A percentile compares a stretch with the other conserved stretches of the same genome.
Conservation (phyloP, 2,888 invertebrate genomes). For the Melanostoma scalare region DNA sequence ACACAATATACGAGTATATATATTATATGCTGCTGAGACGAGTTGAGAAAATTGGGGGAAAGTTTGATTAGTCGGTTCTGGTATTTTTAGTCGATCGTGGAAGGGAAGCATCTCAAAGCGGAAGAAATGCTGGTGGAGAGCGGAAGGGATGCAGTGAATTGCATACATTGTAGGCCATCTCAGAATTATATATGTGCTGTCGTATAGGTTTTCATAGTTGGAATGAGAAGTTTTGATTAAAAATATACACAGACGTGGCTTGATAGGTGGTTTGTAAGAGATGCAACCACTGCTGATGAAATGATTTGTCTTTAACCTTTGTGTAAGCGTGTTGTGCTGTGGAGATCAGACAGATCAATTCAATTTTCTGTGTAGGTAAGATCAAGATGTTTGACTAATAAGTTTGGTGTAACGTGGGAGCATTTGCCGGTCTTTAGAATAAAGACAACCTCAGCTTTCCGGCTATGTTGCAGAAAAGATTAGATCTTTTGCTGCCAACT, state of each 20-base stretch:
- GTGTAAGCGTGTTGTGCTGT: too few species aligned
- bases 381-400: too few species aligned
- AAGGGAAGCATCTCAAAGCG: slow-evolving; percentile 49
- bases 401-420: too few species aligned
- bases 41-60: slow-evolving; percentile 57
- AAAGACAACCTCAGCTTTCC: too few species aligned
- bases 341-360: too few species aligned
- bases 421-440: too few species aligned
- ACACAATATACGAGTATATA: slow-evolving; percentile 16
- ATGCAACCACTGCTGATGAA: neutral
- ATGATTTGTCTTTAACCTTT: too few species aligned
- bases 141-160: slow-evolving; percentile 20
- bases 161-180: slow-evolving; percentile 3
- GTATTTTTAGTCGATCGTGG: slow-evolving; percentile 66
- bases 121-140: slow-evolving; percentile 5
- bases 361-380: too few species aligned
- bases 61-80: slow-evolving; percentile 70
- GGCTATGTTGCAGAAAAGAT: too few species aligned
- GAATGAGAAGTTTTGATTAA: slow-evolving; percentile 61
- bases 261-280: slow-evolving; percentile 6
- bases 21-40: slow-evolving; percentile 27
- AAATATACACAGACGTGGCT: slow-evolving; percentile 31
- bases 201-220: slow-evolving; percentile 55
- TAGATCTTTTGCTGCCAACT: too few species aligned
- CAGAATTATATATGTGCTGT: neutral